These are phyloP conservation scores for Sesamia inferens DNA, from an alignment of 2,888 invertebrate genomes.

Conservation along the genomic window DNA sequence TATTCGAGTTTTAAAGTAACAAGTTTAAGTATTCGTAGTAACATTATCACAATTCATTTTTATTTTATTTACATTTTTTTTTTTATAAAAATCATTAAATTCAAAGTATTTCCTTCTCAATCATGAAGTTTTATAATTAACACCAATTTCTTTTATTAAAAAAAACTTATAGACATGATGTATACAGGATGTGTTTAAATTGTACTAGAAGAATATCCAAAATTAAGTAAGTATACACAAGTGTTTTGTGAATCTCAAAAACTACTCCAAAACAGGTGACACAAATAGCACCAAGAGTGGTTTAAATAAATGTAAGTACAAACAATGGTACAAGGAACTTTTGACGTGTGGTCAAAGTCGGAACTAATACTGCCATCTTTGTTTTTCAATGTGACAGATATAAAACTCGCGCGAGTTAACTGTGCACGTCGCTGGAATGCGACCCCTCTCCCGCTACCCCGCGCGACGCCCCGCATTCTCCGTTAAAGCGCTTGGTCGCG, in stretches of 20 bases:
- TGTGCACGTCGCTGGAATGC: too few relatives aligned
- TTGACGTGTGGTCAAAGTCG: background rate
- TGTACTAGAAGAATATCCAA: slow-evolving; percentile 21
- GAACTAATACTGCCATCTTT: background rate
- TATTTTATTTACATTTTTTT: slow-evolving; percentile 40
- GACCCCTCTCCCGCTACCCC: too few relatives aligned
- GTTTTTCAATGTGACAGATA: background rate
- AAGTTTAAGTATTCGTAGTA: slow-evolving; percentile 39
- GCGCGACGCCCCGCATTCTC: too few relatives aligned
- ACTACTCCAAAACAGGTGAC: slow-evolving; percentile 14
- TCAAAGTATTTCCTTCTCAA: slow-evolving; percentile 6
- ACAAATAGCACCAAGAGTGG: slow-evolving; percentile 47
- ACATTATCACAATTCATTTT: slow-evolving; percentile 52
- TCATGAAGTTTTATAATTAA: slow-evolving; percentile 9
- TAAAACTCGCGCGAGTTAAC: too few relatives aligned
- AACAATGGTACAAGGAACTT: slow-evolving; percentile 11
- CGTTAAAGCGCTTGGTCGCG: too few relatives aligned
- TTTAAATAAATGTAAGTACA: slow-evolving; percentile 21
- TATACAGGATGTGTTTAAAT: slow-evolving; percentile 2
- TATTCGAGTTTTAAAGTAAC: slow-evolving; percentile 49
- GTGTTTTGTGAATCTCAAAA: slow-evolving; percentile 29
- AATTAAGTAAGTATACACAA: slow-evolving; percentile 25
- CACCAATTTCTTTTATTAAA: slow-evolving; percentile 6
- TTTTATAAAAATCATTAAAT: slow-evolving; percentile 25
- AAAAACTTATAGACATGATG: background rate